A percentile compares a stretch with the other conserved stretches of the same genome.
Evolutionary conservation across 2,888 invertebrate species (phyloP).

Genomic region (Branchellion lobata): DNA sequence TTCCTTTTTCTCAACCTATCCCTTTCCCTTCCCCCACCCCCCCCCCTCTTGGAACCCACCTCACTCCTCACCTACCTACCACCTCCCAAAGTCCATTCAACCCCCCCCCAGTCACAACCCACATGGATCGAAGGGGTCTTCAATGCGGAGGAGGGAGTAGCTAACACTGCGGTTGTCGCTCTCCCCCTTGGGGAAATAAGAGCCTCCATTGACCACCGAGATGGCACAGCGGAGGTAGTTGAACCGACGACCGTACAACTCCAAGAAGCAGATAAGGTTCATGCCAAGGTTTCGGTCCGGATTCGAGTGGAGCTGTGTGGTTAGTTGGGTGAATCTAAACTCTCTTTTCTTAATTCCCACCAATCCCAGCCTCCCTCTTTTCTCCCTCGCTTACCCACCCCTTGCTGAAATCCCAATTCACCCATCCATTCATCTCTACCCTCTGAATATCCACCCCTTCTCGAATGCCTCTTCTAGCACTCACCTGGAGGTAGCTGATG

Average conservation of each 20-base stretch:
- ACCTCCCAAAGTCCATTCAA: no score
- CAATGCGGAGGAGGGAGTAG: conserved; percentile 87
- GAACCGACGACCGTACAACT: conserved; percentile 92
- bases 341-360: background rate
- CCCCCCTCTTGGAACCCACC: background rate
- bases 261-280: conserved; percentile 91
- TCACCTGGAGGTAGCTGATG: conserved; percentile 88
- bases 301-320: conserved; percentile 48
- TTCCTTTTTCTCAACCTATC: background rate
- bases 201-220: conserved; percentile 85
- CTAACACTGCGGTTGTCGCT: conserved; percentile 75
- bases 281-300: conserved; percentile 77
- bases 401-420: background rate
- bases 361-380: background rate
- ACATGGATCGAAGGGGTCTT: conserved; percentile 87
- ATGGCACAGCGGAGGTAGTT: conserved; percentile 88
- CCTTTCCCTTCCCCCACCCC: background rate
- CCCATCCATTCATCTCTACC: background rate
- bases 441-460: background rate
- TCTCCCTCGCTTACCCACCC: no score
- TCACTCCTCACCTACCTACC: conserved; percentile 19
- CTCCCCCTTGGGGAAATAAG: conserved; percentile 90
- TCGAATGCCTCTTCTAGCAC: background rate
- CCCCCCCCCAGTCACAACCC: conserved; percentile 53
- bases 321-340: background rate